Base-by-base conservation (phyloP, 2,888 invertebrate genomes). In the Marronus borbonicus region DNA sequence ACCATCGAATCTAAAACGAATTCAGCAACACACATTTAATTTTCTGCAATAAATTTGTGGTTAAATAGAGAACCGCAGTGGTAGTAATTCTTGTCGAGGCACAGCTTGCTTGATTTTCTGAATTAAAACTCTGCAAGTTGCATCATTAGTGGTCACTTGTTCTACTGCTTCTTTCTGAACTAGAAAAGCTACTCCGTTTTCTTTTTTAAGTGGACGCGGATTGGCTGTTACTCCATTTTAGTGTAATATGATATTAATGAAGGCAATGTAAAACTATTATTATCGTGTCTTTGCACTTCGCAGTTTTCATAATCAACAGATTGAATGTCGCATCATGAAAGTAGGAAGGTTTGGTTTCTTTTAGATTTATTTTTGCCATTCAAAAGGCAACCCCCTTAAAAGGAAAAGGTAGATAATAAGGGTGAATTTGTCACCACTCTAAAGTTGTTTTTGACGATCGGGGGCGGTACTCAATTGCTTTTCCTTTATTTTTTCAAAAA, bases 71-170 rank as follows among this genome's bases (percentile, higher is more conserved):
- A 82, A 83, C 82, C 82, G 80, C 82, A 81, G 80, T 78, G 78
- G 80, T 80, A 77, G 81, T 81, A 83, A 83, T 81, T 83, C 82
- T 83, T 81, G 77, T 78, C 77, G 79, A 79, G 78, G 78, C 81
- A 78, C 80, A 80, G 80, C 78, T 79, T 80, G 80, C 81, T 82
- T 81, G 82, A 83, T 83, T 82, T 81, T 78, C 79, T 69, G 80
- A 82, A 83, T 83, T 83, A 81, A 82, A 82, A 83, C 81, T 83
- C 82, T 79, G 81, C 81, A 82, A 84, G 83, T 83, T 82, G 80
- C 81, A 81, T 83, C 82, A 81, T 84, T 84, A 84, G 82, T 76
- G 83, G 83, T 84, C 82, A 81, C 82, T 84, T 82, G 82, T 83
- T 82, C 80, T 75, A 60, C 60, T 58, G 36, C 17, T 58, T 60